phyloP scores from a whole-genome alignment of 2,888 invertebrate species.

The Creontiades dilutus region DNA sequence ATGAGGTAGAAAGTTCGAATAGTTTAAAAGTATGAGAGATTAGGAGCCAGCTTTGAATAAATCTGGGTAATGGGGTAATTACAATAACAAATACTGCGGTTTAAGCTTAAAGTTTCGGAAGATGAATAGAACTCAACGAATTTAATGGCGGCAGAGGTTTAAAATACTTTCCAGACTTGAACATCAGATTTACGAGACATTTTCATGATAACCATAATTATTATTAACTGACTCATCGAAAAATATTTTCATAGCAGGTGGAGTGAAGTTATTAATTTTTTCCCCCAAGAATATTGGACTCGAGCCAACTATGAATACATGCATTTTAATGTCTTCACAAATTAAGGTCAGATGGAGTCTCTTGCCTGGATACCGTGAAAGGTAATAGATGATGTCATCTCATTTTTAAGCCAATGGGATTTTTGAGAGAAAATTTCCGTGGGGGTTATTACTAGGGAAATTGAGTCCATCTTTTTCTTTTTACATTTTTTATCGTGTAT shows the following conservation, averaged over 20 bases:
- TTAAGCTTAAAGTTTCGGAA: too few species aligned
- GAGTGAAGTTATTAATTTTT: constrained; percentile 33
- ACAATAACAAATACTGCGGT: too few species aligned
- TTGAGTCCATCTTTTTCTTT: background rate
- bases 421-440: constrained; percentile 3
- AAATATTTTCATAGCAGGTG: constrained; percentile 8
- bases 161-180: background rate
- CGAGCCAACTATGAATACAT: constrained; percentile 50
- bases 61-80: too few species aligned
- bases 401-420: constrained; percentile 6
- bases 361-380: constrained; percentile 14
- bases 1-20: too few species aligned
- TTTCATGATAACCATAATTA: constrained; percentile 23
- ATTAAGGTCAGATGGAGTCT: constrained; percentile 32
- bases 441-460: constrained; percentile 14
- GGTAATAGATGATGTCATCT: constrained; percentile 24
- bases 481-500: background rate
- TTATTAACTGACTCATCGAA: background rate
- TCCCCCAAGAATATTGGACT: constrained; percentile 17
- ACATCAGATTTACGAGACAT: background rate
- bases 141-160: too few species aligned
- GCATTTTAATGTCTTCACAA: constrained; percentile 21
- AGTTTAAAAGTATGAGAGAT: too few species aligned
- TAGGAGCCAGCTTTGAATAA: too few species aligned
- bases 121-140: too few species aligned